phyloP scores from a whole-genome alignment of 64 coral and sea anemone species.

The Cladopsammia gracilis region DNA sequence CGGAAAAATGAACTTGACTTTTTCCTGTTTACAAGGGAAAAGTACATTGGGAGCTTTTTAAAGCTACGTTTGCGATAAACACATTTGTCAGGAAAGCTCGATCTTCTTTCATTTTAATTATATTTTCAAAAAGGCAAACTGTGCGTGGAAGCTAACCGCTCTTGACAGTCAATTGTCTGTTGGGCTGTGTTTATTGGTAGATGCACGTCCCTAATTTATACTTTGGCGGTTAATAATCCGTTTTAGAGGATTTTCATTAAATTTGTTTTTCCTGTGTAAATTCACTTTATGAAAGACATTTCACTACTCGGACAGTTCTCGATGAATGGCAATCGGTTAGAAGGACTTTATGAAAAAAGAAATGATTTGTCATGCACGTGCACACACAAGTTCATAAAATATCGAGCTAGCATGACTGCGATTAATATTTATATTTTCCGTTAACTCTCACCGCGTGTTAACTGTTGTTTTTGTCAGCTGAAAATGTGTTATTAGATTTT shows the following conservation, averaged over 20 bases:
- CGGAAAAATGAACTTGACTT: no score
- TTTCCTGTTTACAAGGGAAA: no score
- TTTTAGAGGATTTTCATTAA: conserved; percentile 48
- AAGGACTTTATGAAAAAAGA: not conserved
- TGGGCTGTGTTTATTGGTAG: conserved; percentile 11
- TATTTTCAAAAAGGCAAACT: conserved; percentile 50
- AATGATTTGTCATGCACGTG: not conserved
- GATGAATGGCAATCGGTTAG: not conserved
- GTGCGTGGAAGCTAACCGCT: not conserved
- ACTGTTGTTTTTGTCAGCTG: no score
- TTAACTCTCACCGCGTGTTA: no score
- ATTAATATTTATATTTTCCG: no score
- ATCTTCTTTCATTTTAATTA: conserved; percentile 23
- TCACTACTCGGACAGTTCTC: not conserved
- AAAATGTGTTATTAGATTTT: no score
- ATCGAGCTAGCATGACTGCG: no score
- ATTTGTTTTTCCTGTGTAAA: conserved; percentile 48
- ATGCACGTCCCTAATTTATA: conserved; percentile 17
- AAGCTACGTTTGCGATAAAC: not conserved
- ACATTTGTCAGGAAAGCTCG: conserved; percentile 1
- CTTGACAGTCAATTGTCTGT: not conserved
- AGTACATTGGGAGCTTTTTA: not conserved
- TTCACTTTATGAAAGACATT: conserved; percentile 47
- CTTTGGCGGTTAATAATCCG: conserved; percentile 13
- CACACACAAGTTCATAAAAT: no score